These are phyloP conservation scores for Sardinella longiceps DNA, from an alignment of 2,797 vertebrate species.

Conservation along the genomic window DNA sequence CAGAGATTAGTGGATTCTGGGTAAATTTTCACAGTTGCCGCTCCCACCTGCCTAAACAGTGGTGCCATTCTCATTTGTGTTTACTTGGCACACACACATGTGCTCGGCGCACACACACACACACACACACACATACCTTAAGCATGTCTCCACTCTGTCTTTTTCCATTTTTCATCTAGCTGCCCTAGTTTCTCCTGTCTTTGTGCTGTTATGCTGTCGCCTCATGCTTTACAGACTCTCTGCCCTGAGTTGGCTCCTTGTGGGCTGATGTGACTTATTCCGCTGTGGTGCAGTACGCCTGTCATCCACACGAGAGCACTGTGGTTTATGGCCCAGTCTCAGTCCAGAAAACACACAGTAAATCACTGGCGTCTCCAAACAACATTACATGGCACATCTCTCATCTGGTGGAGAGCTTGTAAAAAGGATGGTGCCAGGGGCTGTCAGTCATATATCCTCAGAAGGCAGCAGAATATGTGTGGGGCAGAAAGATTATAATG, in stretches of 20 bases:
- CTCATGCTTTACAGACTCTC: not conserved
- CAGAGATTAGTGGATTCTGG: not conserved
- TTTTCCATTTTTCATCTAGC: not conserved
- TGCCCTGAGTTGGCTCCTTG: not conserved
- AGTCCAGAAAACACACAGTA: not conserved
- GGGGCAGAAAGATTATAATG: not conserved
- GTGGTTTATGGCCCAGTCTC: conserved; percentile 15
- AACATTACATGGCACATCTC: conserved; percentile 5
- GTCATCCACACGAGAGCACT: conserved; percentile 50
- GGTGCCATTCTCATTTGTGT: not conserved
- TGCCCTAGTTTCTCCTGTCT: not conserved
- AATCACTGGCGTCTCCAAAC: conserved; percentile 9
- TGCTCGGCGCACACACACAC: not conserved
- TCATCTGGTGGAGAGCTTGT: not conserved
- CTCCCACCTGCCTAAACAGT: not conserved
- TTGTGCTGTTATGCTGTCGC: not conserved
- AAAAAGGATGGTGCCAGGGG: not conserved
- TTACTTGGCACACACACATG: too few relatives aligned
- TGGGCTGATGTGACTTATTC: not conserved
- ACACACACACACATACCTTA: not conserved
- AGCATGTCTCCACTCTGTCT: not conserved
- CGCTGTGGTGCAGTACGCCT: conserved; percentile 11
- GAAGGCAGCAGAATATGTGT: not conserved
- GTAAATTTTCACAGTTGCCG: too few relatives aligned
- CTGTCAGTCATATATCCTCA: not conserved